phyloP scores from a whole-genome alignment of 2,888 invertebrate species.

The Anagyrus pseudococci region DNA sequence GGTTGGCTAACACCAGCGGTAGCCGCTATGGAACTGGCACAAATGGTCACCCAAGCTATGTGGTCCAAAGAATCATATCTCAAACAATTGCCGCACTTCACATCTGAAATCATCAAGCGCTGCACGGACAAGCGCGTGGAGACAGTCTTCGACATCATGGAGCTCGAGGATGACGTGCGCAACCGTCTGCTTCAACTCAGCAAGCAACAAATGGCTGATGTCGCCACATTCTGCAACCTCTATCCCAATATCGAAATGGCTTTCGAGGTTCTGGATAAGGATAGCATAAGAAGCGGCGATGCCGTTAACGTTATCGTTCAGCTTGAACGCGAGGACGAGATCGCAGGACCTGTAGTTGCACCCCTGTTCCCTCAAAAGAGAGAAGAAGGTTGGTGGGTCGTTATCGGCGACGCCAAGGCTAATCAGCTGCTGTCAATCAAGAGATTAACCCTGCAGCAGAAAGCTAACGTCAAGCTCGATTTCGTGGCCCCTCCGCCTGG shows the following conservation, averaged over 20 bases:
- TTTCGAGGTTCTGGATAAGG: conserved; percentile 87
- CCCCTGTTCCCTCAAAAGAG: conserved; percentile 97
- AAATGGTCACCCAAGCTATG: conserved; percentile 99
- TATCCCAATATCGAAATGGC: conserved; percentile 98
- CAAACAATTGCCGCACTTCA: conserved; percentile 96
- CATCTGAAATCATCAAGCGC: conserved; percentile 83
- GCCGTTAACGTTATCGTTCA: conserved; percentile 90
- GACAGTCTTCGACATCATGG: conserved; percentile 95
- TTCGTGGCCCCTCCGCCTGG: conserved; percentile 93
- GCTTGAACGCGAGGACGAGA: conserved; percentile 95
- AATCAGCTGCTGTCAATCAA: conserved; percentile 97
- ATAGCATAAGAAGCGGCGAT: conserved; percentile 75
- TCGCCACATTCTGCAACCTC: conserved; percentile 97
- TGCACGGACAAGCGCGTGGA: conserved; percentile 91
- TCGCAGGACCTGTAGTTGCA: conserved; percentile 91
- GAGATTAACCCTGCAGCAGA: conserved; percentile 91
- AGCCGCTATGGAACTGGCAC: conserved; percentile 99
- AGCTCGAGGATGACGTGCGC: conserved; percentile 90
- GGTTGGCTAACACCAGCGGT: conserved; percentile 97
- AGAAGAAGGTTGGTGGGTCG: conserved; percentile 97
- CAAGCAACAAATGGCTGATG: conserved; percentile 93
- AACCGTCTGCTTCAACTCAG: conserved; percentile 79
- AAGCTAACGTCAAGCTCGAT: conserved; percentile 85
- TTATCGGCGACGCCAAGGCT: conserved; percentile 93
- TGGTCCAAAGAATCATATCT: conserved; percentile 99